phyloP scores from a whole-genome alignment of 1,140 invertebrate species.

The Drosophila ogumai region DNA sequence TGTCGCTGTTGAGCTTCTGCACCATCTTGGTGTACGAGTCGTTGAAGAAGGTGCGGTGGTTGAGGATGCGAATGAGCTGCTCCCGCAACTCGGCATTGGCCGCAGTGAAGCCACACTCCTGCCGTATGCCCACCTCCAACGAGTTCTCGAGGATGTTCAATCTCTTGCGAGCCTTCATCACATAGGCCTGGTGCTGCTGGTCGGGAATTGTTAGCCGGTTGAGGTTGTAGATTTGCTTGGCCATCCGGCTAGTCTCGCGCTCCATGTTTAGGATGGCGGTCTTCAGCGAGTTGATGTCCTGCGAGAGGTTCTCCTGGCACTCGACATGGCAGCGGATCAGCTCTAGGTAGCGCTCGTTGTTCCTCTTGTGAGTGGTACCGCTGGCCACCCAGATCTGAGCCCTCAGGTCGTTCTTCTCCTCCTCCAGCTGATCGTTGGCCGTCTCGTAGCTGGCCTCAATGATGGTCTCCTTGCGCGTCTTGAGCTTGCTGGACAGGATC shows the following conservation, averaged over 20 bases:
- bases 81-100: slow-evolving; percentile 66
- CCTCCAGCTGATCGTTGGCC: slow-evolving; percentile 69
- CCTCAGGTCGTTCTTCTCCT: slow-evolving; percentile 74
- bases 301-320: slow-evolving; percentile 68
- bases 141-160: slow-evolving; percentile 72
- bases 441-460: slow-evolving; percentile 75
- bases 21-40: slow-evolving; percentile 73
- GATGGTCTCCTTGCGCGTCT: slow-evolving; percentile 75
- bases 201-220: slow-evolving; percentile 69
- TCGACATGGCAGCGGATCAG: slow-evolving; percentile 72
- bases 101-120: slow-evolving; percentile 70
- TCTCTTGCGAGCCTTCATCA: slow-evolving; percentile 54
- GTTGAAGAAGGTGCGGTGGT: slow-evolving; percentile 73
- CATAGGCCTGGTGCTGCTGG: slow-evolving; percentile 62
- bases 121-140: slow-evolving; percentile 67
- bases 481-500: slow-evolving; percentile 66
- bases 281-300: slow-evolving; percentile 63
- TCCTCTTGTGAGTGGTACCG: slow-evolving; percentile 58
- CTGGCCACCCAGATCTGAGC: slow-evolving; percentile 81
- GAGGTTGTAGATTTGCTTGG: slow-evolving; percentile 68
- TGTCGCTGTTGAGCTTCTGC: slow-evolving; percentile 74
- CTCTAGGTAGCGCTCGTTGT: slow-evolving; percentile 45
- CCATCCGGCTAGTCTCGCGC: slow-evolving; percentile 64
- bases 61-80: slow-evolving; percentile 68
- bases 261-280: slow-evolving; percentile 70